A percentile compares a stretch with the other conserved stretches of the same genome.
Conservation (phyloP, 1,140 invertebrate genomes). For the Ylistrum balloti region DNA sequence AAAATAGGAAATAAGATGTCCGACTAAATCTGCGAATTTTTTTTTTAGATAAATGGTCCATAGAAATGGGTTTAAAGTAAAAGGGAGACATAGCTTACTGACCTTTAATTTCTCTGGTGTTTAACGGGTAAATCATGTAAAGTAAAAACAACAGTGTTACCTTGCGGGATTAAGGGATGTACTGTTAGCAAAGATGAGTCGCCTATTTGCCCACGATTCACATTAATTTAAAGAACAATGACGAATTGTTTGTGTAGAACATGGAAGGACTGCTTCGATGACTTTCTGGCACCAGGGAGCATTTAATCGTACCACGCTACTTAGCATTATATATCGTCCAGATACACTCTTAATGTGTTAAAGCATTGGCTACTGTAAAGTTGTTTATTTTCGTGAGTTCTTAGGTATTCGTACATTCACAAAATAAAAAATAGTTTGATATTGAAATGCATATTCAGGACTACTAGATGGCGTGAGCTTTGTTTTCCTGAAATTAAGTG, state of each 20-base stretch:
- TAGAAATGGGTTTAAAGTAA: not conserved
- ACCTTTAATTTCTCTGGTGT: not conserved
- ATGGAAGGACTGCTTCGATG: not conserved
- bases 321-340: not conserved
- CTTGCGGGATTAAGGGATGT: not conserved
- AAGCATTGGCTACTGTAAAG: no score
- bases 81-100: not conserved
- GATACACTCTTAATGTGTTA: no score
- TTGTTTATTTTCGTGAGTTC: no score
- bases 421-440: no score
- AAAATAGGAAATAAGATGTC: not conserved
- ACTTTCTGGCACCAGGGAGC: not conserved
- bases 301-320: not conserved
- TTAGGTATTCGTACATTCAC: no score
- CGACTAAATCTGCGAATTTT: not conserved
- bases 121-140: not conserved
- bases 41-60: no score
- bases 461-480: no score
- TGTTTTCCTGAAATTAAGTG: no score
- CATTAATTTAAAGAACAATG: conserved; percentile 6
- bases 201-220: not conserved
- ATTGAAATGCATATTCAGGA: no score
- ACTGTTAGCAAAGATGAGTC: not conserved
- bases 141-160: not conserved
- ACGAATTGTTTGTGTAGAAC: no score